phyloP scores from a whole-genome alignment of 2,888 invertebrate genomes.

The Netelia melanura region DNA sequence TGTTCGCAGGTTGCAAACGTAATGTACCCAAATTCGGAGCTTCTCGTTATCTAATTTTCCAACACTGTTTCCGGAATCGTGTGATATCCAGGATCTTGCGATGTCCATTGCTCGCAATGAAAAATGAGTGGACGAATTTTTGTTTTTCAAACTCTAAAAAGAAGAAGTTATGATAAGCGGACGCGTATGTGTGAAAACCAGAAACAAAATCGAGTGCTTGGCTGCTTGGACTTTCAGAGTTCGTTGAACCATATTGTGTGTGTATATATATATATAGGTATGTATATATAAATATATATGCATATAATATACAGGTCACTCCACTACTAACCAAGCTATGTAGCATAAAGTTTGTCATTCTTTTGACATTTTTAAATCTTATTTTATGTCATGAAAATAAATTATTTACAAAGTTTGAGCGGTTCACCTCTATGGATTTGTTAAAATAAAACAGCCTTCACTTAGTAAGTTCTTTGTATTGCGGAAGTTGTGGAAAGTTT shows the following conservation, averaged over 20 bases:
- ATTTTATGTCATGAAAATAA: too few species aligned
- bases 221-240: slow-evolving; percentile 38
- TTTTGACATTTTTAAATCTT: too few species aligned
- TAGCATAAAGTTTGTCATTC: too few species aligned
- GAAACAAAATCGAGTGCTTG: slow-evolving; percentile 48
- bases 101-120: slow-evolving; percentile 67
- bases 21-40: slow-evolving; percentile 68
- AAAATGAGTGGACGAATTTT: not conserved
- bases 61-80: slow-evolving; percentile 64
- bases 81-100: slow-evolving; percentile 46
- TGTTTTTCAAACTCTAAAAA: slow-evolving; percentile 35
- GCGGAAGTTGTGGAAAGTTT: too few species aligned
- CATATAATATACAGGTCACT: not conserved
- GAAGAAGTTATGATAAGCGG: slow-evolving; percentile 34
- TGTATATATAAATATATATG: not conserved
- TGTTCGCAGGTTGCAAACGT: too few species aligned
- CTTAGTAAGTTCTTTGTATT: too few species aligned
- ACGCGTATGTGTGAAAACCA: not conserved
- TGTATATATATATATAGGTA: not conserved
- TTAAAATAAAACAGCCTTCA: too few species aligned
- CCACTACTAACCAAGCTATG: too few species aligned
- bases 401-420: not conserved
- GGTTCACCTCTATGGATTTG: too few species aligned
- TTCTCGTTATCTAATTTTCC: slow-evolving; percentile 70
- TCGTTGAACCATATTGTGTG: slow-evolving; percentile 44